Evolutionary conservation across 2,113 vertebrate species (phyloP).

Genomic region (Mustela lutreola): DNA sequence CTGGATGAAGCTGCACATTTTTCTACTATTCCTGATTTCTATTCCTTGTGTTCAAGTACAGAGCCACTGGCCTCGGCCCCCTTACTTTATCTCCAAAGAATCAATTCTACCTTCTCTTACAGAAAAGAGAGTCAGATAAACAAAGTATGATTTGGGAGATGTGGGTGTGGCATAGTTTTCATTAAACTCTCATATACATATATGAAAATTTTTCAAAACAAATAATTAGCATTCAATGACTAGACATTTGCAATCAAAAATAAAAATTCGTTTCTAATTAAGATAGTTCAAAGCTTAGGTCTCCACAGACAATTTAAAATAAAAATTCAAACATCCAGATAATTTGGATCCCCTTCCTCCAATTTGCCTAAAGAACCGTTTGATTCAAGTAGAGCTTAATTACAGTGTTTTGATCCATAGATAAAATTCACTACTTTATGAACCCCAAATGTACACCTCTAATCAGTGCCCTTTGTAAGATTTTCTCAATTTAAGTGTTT

Average conservation of each 20-base stretch:
- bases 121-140: conserved; percentile 1
- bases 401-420: not conserved
- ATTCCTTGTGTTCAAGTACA: not conserved
- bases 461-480: not conserved
- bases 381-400: not conserved
- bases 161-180: not conserved
- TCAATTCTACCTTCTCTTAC: conserved; percentile 23
- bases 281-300: not conserved
- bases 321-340: not conserved
- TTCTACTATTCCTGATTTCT: not conserved
- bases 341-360: not conserved
- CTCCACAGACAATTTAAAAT: conserved; percentile 28
- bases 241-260: conserved; percentile 1
- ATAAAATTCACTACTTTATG: conserved; percentile 1
- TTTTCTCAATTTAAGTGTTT: not conserved
- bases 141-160: not conserved
- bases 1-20: not conserved
- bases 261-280: conserved; percentile 36
- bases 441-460: not conserved
- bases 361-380: not conserved
- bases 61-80: not conserved
- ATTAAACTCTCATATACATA: not conserved
- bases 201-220: not conserved
- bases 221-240: not conserved
- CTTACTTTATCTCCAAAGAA: not conserved